Base-by-base conservation (phyloP, 1,140 invertebrate species). In the Musca domestica region DNA sequence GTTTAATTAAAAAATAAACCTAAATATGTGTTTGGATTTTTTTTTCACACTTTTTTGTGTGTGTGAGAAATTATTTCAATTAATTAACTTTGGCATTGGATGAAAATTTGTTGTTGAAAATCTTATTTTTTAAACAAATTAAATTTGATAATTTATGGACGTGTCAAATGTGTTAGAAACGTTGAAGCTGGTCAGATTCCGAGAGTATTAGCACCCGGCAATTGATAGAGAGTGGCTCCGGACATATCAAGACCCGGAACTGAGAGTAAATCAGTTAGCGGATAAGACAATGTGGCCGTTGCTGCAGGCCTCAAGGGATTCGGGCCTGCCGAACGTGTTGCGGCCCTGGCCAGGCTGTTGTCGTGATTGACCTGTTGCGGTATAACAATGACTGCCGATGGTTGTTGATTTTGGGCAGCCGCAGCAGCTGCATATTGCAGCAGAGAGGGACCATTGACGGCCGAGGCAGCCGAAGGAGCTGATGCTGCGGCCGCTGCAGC, bases 231-330 rank as follows among this genome's bases (percentile, higher is more conserved):
- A 15, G 87, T 84, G 10, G 77, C 74, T 22, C 83, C 73, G 74
- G 73, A 73, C 75, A 90, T 82, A 71, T 90, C 88, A 22, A 91
- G 82, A 41, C 88, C 85, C 71, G 88, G 89, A 20, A 90, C 85
- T 1, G 87, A 87, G 10, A 90, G 78, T 47, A 91, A 78, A 75
- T 90, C 89, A 74, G 85, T 89, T 84, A 90, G 88, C 41, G 86
- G 88, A 78, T 90, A 91, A 46, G 74, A 71, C 22, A 74, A 69
- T 0, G 74, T 70, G 2, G 72, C 82, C 70, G 76, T 67, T 46
- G 77, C 74, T 46, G 68, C 25, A 14, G 63, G 52, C 54, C 67
- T 58, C 20, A 66, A 69, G 69, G 67, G 76, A 69, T 67, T 51
- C 3, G 52, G 22, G 63, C 73, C 75, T 3, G 76, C 82, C 5